Conservation (phyloP, 2,888 invertebrate species). For the Neoascia interrupta region DNA sequence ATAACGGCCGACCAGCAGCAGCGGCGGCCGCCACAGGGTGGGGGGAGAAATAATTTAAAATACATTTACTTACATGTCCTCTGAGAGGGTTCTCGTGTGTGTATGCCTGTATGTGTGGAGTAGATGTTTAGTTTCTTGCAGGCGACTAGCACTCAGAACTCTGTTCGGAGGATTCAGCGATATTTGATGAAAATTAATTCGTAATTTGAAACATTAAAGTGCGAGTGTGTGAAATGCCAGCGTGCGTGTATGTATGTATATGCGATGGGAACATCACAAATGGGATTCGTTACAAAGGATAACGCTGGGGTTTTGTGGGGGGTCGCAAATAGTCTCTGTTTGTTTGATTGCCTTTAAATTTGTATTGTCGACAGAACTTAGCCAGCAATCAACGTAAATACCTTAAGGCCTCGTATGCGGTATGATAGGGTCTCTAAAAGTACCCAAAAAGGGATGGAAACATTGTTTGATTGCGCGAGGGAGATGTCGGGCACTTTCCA, state of each 20-base stretch:
- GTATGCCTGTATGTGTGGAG: too few species aligned
- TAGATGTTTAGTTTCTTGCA: conserved; percentile 49
- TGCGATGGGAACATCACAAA: background rate
- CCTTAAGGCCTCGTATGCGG: too few species aligned
- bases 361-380: conserved; percentile 10
- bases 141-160: conserved; percentile 24
- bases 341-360: conserved; percentile 1
- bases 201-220: conserved; percentile 68
- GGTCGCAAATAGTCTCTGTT: too few species aligned
- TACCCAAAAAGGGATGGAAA: too few species aligned
- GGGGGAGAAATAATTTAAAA: conserved; percentile 60
- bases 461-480: too few species aligned
- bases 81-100: conserved; percentile 63
- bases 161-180: conserved; percentile 45
- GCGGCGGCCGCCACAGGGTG: background rate
- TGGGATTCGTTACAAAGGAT: background rate
- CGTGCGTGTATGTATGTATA: background rate
- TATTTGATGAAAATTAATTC: conserved; percentile 69
- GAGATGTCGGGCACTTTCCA: too few species aligned
- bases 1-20: conserved; percentile 35
- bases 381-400: conserved; percentile 39
- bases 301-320: too few species aligned
- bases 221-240: conserved; percentile 21
- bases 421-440: background rate
- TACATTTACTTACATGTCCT: conserved; percentile 68